Base-by-base conservation (phyloP, 53 echinoderm and acorn worm genomes). In the Echinometra lucunter region DNA sequence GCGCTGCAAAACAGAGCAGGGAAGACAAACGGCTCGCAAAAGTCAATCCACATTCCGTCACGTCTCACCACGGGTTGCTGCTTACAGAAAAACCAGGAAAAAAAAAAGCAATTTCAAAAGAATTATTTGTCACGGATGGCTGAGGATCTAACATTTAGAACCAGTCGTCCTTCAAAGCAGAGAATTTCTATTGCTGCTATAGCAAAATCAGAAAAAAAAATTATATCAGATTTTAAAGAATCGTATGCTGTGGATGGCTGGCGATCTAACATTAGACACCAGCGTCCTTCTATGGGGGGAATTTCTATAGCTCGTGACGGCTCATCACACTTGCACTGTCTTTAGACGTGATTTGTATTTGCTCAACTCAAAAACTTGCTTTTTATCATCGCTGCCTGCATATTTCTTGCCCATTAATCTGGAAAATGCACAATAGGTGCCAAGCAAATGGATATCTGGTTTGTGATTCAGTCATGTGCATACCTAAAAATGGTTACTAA, bases 31-130 rank as follows among this genome's bases (percentile, higher is more conserved):
- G 49, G 85, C 85, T 49, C n/a, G 53, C 49, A 47, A n/a, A 49
- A 85, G 85, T 53, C 85, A 85, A 85, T 47, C 30, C 78, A 30
- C 85, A 85, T 85, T 85, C 85, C 85, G 27, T 49, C 85, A 85
- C 85, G 85, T 47, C n/a, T 49, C 85, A n/a, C 11, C 30, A 49
- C 49, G 49, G 85, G 8, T 10, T 28, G 16, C 53, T 49, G 85
- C 85, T 47, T 49, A 23, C 45, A 13, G 18, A 45, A 49, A 83
- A 75, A 75, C 40, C 75, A 38, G 40, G 47, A 18, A n/a, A 85
- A 85, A 47, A 85, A 85, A 47, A 47, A 9, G 9, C 4, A 49
- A 4, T 85, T 85, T 85, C 30, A 28, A 49, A 40, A 85, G 85
- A 53, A 49, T 27, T 85, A 85, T 85, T 85, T 85, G 85, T 85